Percentiles rank a stretch among this genome's conserved stretches.
These are phyloP conservation scores for Hermodice carunculata DNA, from an alignment of 2,888 invertebrate species.

Conservation along the genomic window DNA sequence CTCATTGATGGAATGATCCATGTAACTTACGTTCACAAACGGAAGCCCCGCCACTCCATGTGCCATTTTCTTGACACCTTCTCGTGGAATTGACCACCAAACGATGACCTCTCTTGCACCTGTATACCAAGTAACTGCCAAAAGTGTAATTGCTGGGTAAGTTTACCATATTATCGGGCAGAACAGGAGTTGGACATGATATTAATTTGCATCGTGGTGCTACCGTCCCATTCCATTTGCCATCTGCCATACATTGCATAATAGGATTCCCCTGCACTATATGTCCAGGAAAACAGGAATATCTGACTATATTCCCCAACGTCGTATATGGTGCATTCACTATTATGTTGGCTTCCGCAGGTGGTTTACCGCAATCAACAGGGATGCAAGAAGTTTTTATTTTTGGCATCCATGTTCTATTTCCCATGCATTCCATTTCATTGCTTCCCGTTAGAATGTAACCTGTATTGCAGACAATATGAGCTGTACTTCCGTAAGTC, in stretches of 20 bases:
- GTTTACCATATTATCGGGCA: not conserved
- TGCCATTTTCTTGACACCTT: constrained; percentile 45
- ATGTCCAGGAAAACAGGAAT: constrained; percentile 21
- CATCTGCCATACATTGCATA: constrained; percentile 50
- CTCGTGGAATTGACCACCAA: constrained; percentile 34
- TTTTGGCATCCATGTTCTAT: constrained; percentile 34
- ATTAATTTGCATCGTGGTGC: constrained; percentile 53
- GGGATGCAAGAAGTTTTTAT: constrained; percentile 39
- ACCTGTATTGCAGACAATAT: constrained; percentile 42
- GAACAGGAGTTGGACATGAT: constrained; percentile 38
- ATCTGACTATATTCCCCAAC: constrained; percentile 23
- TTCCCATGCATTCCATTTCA: constrained; percentile 30
- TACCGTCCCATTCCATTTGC: constrained; percentile 57
- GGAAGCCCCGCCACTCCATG: constrained; percentile 42
- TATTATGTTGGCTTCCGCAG: constrained; percentile 36
- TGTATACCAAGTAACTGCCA: constrained; percentile 46
- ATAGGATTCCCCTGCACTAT: not conserved
- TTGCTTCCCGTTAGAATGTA: constrained; percentile 50
- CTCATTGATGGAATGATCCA: no score
- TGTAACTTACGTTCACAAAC: constrained; percentile 12
- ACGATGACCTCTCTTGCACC: constrained; percentile 49
- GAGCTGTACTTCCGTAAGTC: constrained; percentile 31
- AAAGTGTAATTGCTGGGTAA: constrained; percentile 36
- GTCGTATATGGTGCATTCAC: constrained; percentile 22
- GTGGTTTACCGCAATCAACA: constrained; percentile 53